Percentiles rank a stretch among this genome's conserved stretches.
Conservation (phyloP, 2,797 vertebrate species). For the Champsocephalus gunnari region DNA sequence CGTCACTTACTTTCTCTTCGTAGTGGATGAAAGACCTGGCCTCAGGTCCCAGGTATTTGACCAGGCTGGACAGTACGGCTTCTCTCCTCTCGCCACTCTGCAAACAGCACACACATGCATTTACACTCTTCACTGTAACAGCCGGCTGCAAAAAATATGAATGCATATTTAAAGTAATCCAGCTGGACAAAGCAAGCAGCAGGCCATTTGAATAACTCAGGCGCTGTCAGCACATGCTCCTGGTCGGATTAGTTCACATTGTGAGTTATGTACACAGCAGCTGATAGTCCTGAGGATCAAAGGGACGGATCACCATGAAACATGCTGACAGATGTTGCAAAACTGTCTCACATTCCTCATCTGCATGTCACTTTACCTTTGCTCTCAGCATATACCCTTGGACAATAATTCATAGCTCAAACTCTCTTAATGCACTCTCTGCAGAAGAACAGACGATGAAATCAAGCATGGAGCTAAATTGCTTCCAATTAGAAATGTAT, state of each 20-base stretch:
- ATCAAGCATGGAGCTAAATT: conserved; percentile 13
- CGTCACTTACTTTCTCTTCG: conserved; percentile 81
- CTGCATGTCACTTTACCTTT: conserved; percentile 41
- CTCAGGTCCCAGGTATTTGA: conserved; percentile 81
- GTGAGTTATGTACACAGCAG: conserved; percentile 58
- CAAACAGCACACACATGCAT: conserved; percentile 41
- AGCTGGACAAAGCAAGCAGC: conserved; percentile 29
- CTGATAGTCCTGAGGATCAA: conserved; percentile 37
- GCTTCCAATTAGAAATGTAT: background rate
- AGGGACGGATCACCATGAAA: conserved; percentile 41
- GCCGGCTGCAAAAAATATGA: conserved; percentile 44
- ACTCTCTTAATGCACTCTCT: conserved; percentile 7
- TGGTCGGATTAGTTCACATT: conserved; percentile 31
- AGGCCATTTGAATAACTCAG: conserved; percentile 63
- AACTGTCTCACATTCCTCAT: conserved; percentile 47
- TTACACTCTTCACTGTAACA: conserved; percentile 31
- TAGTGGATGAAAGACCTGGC: conserved; percentile 83
- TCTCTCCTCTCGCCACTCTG: conserved; percentile 77
- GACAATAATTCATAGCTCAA: conserved; percentile 22
- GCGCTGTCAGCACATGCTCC: conserved; percentile 48
- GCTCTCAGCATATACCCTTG: conserved; percentile 11
- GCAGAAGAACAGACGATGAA: background rate
- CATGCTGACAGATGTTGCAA: conserved; percentile 54
- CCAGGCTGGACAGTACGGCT: conserved; percentile 79
- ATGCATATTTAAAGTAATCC: conserved; percentile 23